Evolutionary conservation across 2,113 vertebrate species (phyloP).

Genomic region (Hypomesus transpacificus): DNA sequence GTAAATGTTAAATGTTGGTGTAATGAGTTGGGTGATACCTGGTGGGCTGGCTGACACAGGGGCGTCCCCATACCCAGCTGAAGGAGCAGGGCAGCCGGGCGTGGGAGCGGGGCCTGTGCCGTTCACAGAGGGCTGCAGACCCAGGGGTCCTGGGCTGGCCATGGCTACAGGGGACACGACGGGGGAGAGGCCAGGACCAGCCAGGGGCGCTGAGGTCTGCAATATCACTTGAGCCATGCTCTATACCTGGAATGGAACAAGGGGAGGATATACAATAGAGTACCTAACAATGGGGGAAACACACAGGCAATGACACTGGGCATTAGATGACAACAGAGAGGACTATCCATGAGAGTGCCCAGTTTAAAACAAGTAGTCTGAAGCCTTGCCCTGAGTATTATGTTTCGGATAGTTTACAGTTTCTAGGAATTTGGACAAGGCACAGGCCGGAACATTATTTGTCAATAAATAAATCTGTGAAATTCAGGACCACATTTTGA

Average conservation of each 20-base stretch:
- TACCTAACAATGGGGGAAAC: not conserved
- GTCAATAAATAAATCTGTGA: no score
- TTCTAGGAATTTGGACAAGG: no score
- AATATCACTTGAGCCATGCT: constrained; percentile 93
- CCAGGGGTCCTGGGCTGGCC: constrained; percentile 77
- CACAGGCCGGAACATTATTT: no score
- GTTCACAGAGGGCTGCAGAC: constrained; percentile 83
- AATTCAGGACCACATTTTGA: no score
- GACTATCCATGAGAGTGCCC: not conserved
- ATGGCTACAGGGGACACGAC: constrained; percentile 74
- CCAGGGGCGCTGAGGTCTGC: constrained; percentile 82
- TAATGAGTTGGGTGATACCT: constrained; percentile 54
- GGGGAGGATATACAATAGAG: no score
- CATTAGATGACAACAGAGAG: not conserved
- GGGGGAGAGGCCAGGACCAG: constrained; percentile 80
- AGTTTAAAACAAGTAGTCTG: not conserved
- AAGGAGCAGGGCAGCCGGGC: constrained; percentile 76
- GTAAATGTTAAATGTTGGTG: no score
- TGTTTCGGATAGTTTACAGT: no score
- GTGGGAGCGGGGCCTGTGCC: constrained; percentile 78
- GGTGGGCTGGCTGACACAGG: constrained; percentile 71
- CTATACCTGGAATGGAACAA: constrained; percentile 70
- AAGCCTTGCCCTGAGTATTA: no score
- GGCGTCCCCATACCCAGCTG: constrained; percentile 77
- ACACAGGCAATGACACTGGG: not conserved